phyloP scores from a whole-genome alignment of 2,888 invertebrate genomes.

The Mimas tiliae region DNA sequence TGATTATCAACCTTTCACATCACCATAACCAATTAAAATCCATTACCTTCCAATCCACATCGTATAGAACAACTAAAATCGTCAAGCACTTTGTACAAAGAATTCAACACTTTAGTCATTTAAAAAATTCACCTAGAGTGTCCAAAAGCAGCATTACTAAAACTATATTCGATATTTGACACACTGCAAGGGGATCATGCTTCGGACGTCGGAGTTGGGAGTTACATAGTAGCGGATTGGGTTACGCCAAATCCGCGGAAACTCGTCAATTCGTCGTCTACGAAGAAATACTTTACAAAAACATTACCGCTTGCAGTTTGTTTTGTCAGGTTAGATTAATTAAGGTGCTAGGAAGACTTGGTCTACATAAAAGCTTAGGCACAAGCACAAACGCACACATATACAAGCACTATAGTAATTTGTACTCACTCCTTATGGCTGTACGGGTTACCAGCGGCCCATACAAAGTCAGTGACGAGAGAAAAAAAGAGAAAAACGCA shows the following conservation, averaged over 20 bases:
- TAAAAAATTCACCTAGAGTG: constrained; percentile 53
- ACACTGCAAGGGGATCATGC: constrained; percentile 81
- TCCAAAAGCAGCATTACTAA: constrained; percentile 77
- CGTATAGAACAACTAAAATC: constrained; percentile 80
- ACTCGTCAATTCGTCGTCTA: constrained; percentile 54
- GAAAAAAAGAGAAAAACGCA: constrained; percentile 85
- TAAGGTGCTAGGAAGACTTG: constrained; percentile 72
- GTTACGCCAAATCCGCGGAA: constrained; percentile 68
- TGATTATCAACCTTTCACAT: constrained; percentile 79
- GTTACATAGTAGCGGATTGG: constrained; percentile 49
- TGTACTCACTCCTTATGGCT: constrained; percentile 89
- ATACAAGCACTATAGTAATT: constrained; percentile 85
- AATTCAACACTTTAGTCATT: constrained; percentile 79
- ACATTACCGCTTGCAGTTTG: constrained; percentile 81
- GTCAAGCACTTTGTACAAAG: constrained; percentile 81
- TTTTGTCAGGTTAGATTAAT: constrained; percentile 58
- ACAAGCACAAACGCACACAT: constrained; percentile 83
- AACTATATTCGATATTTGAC: constrained; percentile 63
- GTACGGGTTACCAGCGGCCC: constrained; percentile 88
- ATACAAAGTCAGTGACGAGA: constrained; percentile 88
- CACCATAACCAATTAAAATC: constrained; percentile 82
- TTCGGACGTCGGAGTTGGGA: constrained; percentile 67
- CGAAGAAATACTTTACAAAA: constrained; percentile 64
- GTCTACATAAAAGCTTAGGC: constrained; percentile 78
- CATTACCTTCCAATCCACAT: constrained; percentile 84